Conservation (phyloP, 2,113 vertebrate genomes). For the Bambusicola thoracicus region DNA sequence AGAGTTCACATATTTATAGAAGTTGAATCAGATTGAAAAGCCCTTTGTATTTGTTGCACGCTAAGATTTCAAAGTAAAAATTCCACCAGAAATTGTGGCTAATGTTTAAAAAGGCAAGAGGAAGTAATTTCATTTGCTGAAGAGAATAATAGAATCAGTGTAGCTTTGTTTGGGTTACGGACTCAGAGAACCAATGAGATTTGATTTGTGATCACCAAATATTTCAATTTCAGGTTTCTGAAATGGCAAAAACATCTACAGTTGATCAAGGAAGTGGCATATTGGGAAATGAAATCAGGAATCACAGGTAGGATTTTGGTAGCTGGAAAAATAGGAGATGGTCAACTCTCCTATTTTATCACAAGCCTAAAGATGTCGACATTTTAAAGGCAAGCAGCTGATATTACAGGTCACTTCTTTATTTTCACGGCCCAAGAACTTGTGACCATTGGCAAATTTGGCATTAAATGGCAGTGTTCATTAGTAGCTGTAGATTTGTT, state of each 20-base stretch:
- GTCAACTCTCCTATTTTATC: not conserved
- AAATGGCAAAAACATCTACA: not conserved
- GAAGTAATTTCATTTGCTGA: not conserved
- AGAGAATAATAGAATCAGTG: not conserved
- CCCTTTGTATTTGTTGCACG: not conserved
- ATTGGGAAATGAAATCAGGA: not conserved
- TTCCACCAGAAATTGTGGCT: not conserved
- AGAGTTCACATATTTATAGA: not conserved
- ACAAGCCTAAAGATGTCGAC: not conserved
- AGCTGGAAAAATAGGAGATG: not conserved
- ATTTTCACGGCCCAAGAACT: not conserved
- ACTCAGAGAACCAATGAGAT: not conserved
- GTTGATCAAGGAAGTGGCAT: not conserved
- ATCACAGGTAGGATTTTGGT: not conserved
- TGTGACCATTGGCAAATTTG: not conserved
- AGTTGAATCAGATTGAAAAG: not conserved
- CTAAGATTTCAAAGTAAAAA: not conserved
- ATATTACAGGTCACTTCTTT: not conserved
- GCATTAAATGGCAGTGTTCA: not conserved
- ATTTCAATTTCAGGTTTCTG: not conserved
- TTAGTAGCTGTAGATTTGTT: fast-evolving
- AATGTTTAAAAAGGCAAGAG: not conserved
- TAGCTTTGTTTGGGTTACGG: not conserved
- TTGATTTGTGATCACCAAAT: not conserved
- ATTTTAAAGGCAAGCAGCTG: not conserved